Evolutionary conservation across 2,113 vertebrate species (phyloP).

Genomic region (Ariopsis seemanni): DNA sequence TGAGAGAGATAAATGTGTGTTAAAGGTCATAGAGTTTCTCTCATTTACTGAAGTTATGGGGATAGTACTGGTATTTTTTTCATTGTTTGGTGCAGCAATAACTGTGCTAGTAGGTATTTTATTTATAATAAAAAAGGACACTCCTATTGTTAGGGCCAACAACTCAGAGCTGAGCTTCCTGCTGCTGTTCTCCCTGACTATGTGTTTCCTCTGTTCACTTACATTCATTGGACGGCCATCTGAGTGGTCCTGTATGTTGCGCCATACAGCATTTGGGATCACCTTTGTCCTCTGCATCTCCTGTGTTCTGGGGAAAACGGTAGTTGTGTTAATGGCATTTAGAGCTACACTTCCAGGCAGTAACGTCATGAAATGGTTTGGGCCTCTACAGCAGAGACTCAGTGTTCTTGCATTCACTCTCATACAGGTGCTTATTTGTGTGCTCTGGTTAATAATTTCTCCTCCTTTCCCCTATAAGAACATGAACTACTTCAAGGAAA

Average conservation of each 20-base stretch:
- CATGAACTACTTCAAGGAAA: constrained; percentile 54
- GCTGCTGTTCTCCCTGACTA: constrained; percentile 16
- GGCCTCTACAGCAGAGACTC: constrained; percentile 20
- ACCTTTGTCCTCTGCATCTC: constrained; percentile 3
- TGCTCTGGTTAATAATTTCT: constrained; percentile 48
- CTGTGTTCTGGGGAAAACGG: not conserved
- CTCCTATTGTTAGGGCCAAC: constrained; percentile 68
- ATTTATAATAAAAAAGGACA: constrained; percentile 64
- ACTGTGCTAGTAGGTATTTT: constrained; percentile 58
- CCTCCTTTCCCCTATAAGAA: constrained; percentile 65
- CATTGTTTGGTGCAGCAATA: constrained; percentile 62
- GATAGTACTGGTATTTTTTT: constrained; percentile 63
- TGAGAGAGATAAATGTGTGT: constrained; percentile 65
- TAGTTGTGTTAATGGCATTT: not conserved
- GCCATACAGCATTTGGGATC: constrained; percentile 2
- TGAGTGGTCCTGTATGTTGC: constrained; percentile 12
- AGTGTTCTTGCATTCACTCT: not conserved
- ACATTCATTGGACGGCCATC: not conserved
- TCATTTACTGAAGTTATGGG: constrained; percentile 68
- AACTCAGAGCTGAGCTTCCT: constrained; percentile 60
- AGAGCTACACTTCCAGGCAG: constrained; percentile 10
- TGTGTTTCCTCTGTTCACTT: constrained; percentile 10
- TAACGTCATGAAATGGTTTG: constrained; percentile 14
- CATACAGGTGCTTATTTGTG: constrained; percentile 5
- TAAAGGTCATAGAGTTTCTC: constrained; percentile 68